A percentile compares a stretch with the other conserved stretches of the same genome.
phyloP scores from a whole-genome alignment of 2,113 vertebrate genomes.

The Brachyistius frenatus region DNA sequence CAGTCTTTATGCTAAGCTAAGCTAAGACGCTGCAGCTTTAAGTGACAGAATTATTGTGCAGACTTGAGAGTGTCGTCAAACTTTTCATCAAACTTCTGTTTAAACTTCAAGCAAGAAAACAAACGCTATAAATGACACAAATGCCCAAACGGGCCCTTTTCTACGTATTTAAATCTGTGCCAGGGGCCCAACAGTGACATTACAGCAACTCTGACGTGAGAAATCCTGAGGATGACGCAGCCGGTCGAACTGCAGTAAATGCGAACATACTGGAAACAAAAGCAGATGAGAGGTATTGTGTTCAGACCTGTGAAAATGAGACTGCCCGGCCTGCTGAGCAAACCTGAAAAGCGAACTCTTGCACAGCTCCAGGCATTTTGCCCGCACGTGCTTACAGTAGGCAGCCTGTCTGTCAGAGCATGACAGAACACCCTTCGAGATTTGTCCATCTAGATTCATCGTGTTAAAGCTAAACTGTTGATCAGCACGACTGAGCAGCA shows the following conservation, averaged over 20 bases:
- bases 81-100: too few relatives aligned
- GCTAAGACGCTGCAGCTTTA: too few relatives aligned
- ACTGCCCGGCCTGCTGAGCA: slow-evolving; percentile 31
- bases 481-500: slow-evolving; percentile 44
- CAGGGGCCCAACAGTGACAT: too few relatives aligned
- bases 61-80: too few relatives aligned
- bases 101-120: too few relatives aligned
- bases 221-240: too few relatives aligned
- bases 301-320: neutral
- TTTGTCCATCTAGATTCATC: slow-evolving; percentile 64
- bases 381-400: slow-evolving; percentile 57
- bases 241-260: neutral
- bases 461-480: slow-evolving; percentile 51
- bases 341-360: slow-evolving; percentile 53
- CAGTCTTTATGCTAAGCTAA: too few relatives aligned
- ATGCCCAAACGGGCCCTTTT: too few relatives aligned
- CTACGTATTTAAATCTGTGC: too few relatives aligned
- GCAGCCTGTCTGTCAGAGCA: slow-evolving; percentile 67
- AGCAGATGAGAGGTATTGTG: slow-evolving; percentile 2
- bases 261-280: slow-evolving; percentile 4
- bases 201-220: too few relatives aligned
- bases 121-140: too few relatives aligned
- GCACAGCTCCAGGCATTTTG: slow-evolving; percentile 52
- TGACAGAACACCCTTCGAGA: slow-evolving; percentile 68
- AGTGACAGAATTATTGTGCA: too few relatives aligned